Conservation (phyloP, 2,888 invertebrate genomes). For the Didymodactylos carnosus region DNA sequence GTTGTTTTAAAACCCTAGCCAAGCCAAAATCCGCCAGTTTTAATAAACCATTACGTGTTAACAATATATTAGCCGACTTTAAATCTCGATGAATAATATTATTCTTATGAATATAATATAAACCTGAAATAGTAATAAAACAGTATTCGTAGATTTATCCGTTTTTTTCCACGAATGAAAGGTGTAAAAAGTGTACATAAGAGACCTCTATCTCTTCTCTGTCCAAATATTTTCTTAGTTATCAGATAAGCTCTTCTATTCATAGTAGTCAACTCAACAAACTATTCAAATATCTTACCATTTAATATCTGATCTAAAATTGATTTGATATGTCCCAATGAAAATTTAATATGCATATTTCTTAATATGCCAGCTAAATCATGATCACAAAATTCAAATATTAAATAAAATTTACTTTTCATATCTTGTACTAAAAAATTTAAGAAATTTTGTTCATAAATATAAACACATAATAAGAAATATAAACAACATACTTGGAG, state of each 20-base stretch:
- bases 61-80: slow-evolving; percentile 95
- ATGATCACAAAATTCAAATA: slow-evolving; percentile 96
- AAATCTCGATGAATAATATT: slow-evolving; percentile 63
- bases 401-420: slow-evolving; percentile 65
- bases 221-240: too few relatives aligned
- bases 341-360: slow-evolving; percentile 83
- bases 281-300: too few relatives aligned
- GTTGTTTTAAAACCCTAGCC: slow-evolving; percentile 67
- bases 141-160: not conserved
- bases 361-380: slow-evolving; percentile 85
- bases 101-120: slow-evolving; percentile 14
- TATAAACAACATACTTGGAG: slow-evolving; percentile 47
- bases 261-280: too few relatives aligned
- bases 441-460: not conserved
- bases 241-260: too few relatives aligned
- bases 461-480: not conserved
- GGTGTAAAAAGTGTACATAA: too few relatives aligned
- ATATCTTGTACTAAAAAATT: not conserved
- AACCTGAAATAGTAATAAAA: not conserved
- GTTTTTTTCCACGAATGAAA: too few relatives aligned
- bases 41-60: slow-evolving; percentile 64
- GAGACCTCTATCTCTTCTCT: too few relatives aligned
- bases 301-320: slow-evolving; percentile 34
- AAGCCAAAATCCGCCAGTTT: slow-evolving; percentile 94
- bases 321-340: slow-evolving; percentile 84